These are phyloP conservation scores for Lepidonotus clava DNA, from an alignment of 2,888 invertebrate genomes.

Conservation along the genomic window DNA sequence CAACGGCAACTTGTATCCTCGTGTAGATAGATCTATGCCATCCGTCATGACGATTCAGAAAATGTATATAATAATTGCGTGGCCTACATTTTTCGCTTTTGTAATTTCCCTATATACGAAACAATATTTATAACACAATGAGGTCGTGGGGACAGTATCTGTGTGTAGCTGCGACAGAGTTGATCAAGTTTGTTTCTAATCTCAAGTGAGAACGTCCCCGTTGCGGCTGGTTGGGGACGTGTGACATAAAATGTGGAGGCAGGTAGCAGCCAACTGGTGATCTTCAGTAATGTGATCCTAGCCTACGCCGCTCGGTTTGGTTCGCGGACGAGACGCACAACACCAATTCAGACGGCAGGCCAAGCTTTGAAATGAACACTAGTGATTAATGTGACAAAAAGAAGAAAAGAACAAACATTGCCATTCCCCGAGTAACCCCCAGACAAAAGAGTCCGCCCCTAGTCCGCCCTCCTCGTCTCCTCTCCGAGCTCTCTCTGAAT, in stretches of 20 bases:
- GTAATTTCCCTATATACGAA: too few relatives aligned
- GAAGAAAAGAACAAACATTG: background rate
- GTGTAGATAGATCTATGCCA: too few relatives aligned
- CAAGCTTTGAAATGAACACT: slow-evolving; percentile 10
- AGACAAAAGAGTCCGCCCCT: background rate
- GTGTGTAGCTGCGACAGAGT: too few relatives aligned
- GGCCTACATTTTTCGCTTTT: too few relatives aligned
- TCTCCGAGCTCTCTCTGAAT: background rate
- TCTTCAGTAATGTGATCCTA: background rate
- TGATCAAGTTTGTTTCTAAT: slow-evolving; percentile 19
- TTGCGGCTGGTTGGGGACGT: slow-evolving; percentile 2
- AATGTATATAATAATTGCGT: too few relatives aligned
- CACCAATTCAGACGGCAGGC: background rate
- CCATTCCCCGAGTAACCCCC: background rate
- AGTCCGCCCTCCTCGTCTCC: background rate
- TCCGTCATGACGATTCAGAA: too few relatives aligned
- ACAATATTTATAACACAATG: too few relatives aligned
- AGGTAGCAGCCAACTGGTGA: background rate
- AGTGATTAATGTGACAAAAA: slow-evolving; percentile 37
- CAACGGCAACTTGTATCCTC: too few relatives aligned
- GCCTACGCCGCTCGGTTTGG: background rate
- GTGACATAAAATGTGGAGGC: background rate
- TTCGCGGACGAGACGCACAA: background rate
- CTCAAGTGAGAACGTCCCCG: background rate
- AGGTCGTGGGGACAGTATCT: too few relatives aligned